These are phyloP conservation scores for Galerucella pusilla DNA, from an alignment of 2,888 invertebrate species.

Conservation along the genomic window DNA sequence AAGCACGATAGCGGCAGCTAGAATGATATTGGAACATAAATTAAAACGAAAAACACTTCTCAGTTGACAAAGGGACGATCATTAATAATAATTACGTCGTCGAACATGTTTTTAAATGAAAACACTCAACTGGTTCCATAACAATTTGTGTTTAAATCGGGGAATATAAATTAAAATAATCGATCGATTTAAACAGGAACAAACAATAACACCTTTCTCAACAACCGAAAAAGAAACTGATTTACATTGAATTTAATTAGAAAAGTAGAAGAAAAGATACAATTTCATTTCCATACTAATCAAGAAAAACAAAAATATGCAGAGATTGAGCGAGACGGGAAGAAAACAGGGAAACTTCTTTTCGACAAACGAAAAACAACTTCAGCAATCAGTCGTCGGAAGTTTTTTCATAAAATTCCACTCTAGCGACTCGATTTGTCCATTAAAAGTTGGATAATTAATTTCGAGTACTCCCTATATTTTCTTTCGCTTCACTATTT, in stretches of 20 bases:
- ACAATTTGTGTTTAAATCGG: neutral
- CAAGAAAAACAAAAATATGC: constrained; percentile 28
- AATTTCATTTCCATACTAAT: constrained; percentile 34
- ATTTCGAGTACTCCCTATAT: constrained; percentile 28
- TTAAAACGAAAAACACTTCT: no score
- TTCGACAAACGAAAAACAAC: constrained; percentile 34
- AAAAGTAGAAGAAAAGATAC: constrained; percentile 30
- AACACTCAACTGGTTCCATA: neutral
- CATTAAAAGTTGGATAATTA: constrained; percentile 47
- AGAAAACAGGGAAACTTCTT: constrained; percentile 13
- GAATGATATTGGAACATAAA: no score
- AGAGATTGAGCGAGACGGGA: neutral
- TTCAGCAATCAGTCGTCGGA: constrained; percentile 30
- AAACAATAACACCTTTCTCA: constrained; percentile 17
- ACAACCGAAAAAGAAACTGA: constrained; percentile 28
- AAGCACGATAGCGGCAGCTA: no score
- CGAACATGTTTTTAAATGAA: neutral
- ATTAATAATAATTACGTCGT: neutral
- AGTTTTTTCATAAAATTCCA: constrained; percentile 37
- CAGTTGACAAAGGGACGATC: neutral
- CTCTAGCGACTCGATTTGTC: constrained; percentile 41
- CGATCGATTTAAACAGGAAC: neutral
- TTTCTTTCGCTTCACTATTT: constrained; percentile 2
- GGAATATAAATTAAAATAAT: neutral
- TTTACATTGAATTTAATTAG: constrained; percentile 31